Base-by-base conservation (phyloP, 2,797 vertebrate species). In the Chelon auratus region DNA sequence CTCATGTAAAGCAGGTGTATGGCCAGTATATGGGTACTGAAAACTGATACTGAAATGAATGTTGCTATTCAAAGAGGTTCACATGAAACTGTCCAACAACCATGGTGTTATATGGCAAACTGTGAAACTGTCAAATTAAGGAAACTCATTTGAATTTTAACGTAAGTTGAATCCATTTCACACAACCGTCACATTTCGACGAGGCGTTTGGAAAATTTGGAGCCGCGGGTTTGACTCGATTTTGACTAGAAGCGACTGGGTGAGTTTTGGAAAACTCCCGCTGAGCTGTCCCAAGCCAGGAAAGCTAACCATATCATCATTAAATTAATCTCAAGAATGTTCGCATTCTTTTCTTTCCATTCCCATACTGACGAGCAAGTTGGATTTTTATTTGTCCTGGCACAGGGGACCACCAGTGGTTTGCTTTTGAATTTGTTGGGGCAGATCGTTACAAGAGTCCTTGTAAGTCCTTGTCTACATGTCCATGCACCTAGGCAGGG, bases 11-110 rank as follows among this genome's bases (percentile, higher is more conserved):
- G 0, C 75, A 83, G 53, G 36, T 73, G 48, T 43, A 5, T 0
- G 17, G 37, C 62, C 48, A 10, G 43, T 33, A 20, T 1, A 2
- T 20, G 4, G 24, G 2, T 45, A 43, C 17, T 70, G 62, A 75
- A 63, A 75, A 18, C 9, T 33, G 14, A n/a, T 68, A 82, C 51
- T 18, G 43, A 77, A 55, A 75, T 24, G 0, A 48, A 7, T 18
- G 30, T 7, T 47, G 9, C 4, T 55, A 39, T 59, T 62, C 42
- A 11, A 1, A 69, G 48, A 50, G 3, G 10, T 43, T 50, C 0
- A 51, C 20, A 63, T 30, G 54, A 72, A 75, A 42, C 2, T 0
- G 17, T 13, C 3, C 9, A 54, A 3, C 36, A 13, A 45, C 1
- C 4, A 2, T 7, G 7, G 30, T 33, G 30, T 33, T 7, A 8